Conservation (phyloP, 2,797 vertebrate species). For the Anguilla marmorata region DNA sequence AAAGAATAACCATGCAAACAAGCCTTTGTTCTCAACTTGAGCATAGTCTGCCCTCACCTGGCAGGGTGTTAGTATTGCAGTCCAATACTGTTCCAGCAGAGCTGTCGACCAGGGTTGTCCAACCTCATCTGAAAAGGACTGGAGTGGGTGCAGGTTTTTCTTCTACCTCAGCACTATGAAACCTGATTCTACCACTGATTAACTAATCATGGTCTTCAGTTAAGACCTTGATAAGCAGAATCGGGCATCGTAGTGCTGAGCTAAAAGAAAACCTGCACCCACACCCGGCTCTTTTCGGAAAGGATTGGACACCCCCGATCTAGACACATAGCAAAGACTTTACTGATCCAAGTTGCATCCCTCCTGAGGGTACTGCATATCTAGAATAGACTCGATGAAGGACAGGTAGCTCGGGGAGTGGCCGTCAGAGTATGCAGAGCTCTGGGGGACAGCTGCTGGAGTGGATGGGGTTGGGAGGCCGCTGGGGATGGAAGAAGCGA, state of each 20-base stretch:
- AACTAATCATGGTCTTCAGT: no score
- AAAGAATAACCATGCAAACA: neutral
- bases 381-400: slow-evolving; percentile 84
- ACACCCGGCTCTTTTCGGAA: no score
- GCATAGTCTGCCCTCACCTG: neutral
- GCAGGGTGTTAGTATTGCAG: slow-evolving; percentile 5
- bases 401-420: slow-evolving; percentile 76
- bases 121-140: no score
- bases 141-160: no score
- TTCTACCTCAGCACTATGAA: no score
- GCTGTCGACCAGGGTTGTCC: no score
- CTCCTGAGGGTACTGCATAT: slow-evolving; percentile 21
- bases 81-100: neutral
- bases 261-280: no score
- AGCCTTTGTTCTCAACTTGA: neutral
- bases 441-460: neutral
- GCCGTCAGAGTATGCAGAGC: slow-evolving; percentile 17
- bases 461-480: neutral
- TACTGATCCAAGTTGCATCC: neutral
- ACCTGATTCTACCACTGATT: no score
- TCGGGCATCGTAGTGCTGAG: no score
- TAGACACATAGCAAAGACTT: neutral
- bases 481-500: slow-evolving; percentile 41
- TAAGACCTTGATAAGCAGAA: no score
- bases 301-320: no score